Evolutionary conservation across 2,797 vertebrate species (phyloP).

Genomic region (Paratrypauchen microcephalus): DNA sequence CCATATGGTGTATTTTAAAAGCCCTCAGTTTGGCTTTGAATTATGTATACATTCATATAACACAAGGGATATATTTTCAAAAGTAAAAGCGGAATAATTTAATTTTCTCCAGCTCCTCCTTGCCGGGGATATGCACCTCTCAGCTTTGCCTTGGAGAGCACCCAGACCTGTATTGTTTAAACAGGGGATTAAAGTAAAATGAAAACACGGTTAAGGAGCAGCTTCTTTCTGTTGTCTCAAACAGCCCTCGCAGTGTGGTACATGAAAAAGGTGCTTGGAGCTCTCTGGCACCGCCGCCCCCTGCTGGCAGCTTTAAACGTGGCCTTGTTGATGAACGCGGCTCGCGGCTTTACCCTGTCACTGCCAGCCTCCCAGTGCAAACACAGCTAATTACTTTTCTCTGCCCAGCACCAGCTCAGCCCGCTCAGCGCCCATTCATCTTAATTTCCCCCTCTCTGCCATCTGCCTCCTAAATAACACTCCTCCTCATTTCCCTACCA

Average conservation of each 20-base stretch:
- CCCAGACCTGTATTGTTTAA: conserved; percentile 33
- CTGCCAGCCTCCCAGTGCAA: conserved; percentile 79
- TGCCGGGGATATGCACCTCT: not conserved
- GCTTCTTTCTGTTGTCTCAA: conserved; percentile 49
- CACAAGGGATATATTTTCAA: not conserved
- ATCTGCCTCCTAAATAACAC: conserved; percentile 83
- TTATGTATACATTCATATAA: not conserved
- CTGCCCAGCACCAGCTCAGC: conserved; percentile 72
- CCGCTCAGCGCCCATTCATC: conserved; percentile 78
- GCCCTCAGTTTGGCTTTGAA: not conserved
- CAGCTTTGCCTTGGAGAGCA: not conserved
- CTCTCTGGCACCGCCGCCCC: conserved; percentile 49
- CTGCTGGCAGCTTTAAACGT: conserved; percentile 68
- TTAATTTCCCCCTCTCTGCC: conserved; percentile 76
- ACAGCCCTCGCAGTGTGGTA: conserved; percentile 19
- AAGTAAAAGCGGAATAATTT: not conserved
- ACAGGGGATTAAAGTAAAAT: conserved; percentile 58
- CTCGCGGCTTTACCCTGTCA: conserved; percentile 73
- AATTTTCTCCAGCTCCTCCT: not conserved
- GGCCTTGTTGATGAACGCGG: conserved; percentile 77
- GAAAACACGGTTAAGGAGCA: conserved; percentile 73
- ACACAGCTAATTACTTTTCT: conserved; percentile 81
- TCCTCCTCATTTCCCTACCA: conserved; percentile 73
- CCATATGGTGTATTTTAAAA: not conserved
- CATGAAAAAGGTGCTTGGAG: conserved; percentile 44